Evolutionary conservation across 2,888 invertebrate species (phyloP).

Genomic region (Schizaphis graminum): DNA sequence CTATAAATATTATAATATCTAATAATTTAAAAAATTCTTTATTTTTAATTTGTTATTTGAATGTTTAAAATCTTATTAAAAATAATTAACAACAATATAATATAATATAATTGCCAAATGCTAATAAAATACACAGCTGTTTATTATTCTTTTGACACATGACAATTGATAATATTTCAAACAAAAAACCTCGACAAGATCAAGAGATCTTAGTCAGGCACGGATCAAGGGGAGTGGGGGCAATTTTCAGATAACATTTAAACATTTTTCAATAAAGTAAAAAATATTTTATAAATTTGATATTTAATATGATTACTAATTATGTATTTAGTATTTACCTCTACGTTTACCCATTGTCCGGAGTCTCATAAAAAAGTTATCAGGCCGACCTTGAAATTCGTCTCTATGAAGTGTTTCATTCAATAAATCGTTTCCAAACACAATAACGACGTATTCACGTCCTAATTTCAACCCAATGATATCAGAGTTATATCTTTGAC

Average conservation of each 20-base stretch:
- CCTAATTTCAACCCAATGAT: constrained; percentile 76
- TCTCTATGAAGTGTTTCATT: constrained; percentile 74
- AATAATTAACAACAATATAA: too few relatives aligned
- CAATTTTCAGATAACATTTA: neutral
- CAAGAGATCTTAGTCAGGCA: too few relatives aligned
- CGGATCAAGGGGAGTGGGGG: too few relatives aligned
- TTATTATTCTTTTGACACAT: too few relatives aligned
- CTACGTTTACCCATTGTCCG: constrained; percentile 77
- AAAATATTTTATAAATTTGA: neutral
- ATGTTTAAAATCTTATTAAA: too few relatives aligned
- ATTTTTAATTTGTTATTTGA: too few relatives aligned
- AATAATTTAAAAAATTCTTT: too few relatives aligned
- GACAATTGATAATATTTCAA: too few relatives aligned
- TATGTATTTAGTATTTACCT: constrained; percentile 71
- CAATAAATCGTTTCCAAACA: constrained; percentile 74
- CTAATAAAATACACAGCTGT: too few relatives aligned
- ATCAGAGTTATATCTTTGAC: constrained; percentile 73
- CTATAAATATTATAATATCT: too few relatives aligned
- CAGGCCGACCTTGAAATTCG: constrained; percentile 77
- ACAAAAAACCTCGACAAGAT: too few relatives aligned
- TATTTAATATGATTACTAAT: neutral
- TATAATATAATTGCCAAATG: too few relatives aligned
- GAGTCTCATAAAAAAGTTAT: constrained; percentile 77
- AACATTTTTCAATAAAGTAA: neutral
- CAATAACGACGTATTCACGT: constrained; percentile 73